Conservation (phyloP, 2,113 vertebrate genomes). For the Dunckerocampus dactyliophorus region DNA sequence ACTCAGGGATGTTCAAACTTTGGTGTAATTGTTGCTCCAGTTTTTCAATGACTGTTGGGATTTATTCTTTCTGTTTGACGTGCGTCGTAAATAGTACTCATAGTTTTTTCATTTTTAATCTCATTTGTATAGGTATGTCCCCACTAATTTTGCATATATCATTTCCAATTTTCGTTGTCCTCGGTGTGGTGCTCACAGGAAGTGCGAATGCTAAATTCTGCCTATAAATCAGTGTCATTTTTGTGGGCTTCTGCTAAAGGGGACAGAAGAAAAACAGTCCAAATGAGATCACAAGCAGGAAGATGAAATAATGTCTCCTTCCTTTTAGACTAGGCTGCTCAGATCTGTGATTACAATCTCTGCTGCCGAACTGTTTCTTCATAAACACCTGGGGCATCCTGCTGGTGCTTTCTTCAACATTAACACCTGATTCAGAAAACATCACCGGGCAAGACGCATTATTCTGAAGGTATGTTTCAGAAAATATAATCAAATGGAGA, state of each 20-base stretch:
- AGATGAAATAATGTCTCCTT: slow-evolving; percentile 18
- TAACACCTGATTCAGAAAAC: background rate
- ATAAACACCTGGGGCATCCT: background rate
- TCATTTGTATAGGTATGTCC: no score
- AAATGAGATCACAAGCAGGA: slow-evolving; percentile 20
- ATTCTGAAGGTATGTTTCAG: slow-evolving; percentile 18
- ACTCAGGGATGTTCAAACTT: no score
- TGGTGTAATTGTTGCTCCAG: no score
- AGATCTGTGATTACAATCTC: background rate
- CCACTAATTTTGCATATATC: no score
- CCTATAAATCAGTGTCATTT: background rate
- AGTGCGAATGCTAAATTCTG: background rate
- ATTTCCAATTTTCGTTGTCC: no score
- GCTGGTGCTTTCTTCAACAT: background rate
- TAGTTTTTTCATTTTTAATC: no score
- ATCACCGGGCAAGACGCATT: background rate
- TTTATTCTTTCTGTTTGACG: no score
- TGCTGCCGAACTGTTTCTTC: background rate
- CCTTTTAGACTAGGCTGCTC: background rate
- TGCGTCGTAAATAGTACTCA: no score
- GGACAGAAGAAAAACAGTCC: background rate
- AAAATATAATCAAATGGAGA: no score
- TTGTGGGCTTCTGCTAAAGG: background rate
- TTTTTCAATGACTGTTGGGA: no score
- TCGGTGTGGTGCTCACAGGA: no score